Conservation (phyloP, 2,113 vertebrate species). For the Hippocampus mohnikei region DNA sequence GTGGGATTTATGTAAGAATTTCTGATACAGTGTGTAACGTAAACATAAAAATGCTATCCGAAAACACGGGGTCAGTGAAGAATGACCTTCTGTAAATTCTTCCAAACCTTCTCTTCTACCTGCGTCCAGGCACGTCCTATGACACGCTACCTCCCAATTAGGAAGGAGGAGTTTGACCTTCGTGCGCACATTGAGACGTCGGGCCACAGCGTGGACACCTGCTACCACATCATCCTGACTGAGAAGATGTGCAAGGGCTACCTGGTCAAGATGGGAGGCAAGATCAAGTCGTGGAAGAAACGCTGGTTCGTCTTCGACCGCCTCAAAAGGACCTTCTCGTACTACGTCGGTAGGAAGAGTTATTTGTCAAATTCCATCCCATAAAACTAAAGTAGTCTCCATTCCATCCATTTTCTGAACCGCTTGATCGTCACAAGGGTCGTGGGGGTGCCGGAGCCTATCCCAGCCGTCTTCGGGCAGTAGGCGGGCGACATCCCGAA, state of each 20-base stretch:
- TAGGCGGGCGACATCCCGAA: too few species aligned
- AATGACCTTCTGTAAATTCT: neutral
- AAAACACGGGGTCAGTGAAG: neutral
- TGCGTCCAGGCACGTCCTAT: conserved; percentile 84
- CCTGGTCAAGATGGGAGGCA: conserved; percentile 97
- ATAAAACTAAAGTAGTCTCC: too few species aligned
- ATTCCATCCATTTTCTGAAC: too few species aligned
- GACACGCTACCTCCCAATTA: conserved; percentile 93
- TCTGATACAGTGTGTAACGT: neutral
- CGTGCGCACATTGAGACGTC: conserved; percentile 90
- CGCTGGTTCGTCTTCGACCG: conserved; percentile 99
- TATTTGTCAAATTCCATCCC: neutral
- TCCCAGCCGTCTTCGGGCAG: too few species aligned
- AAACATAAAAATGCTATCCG: neutral
- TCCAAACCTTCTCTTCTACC: neutral
- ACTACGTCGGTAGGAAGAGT: conserved; percentile 81
- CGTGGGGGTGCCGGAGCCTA: too few species aligned
- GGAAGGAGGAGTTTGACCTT: conserved; percentile 95
- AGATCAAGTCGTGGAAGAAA: conserved; percentile 98
- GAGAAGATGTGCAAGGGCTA: conserved; percentile 97
- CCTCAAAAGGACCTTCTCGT: conserved; percentile 92
- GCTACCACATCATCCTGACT: conserved; percentile 84
- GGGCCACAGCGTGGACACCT: conserved; percentile 89
- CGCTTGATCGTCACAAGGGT: too few species aligned
- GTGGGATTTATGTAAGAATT: neutral